These are phyloP conservation scores for Flexamia atlantica DNA, from an alignment of 2,888 invertebrate species.

Conservation along the genomic window DNA sequence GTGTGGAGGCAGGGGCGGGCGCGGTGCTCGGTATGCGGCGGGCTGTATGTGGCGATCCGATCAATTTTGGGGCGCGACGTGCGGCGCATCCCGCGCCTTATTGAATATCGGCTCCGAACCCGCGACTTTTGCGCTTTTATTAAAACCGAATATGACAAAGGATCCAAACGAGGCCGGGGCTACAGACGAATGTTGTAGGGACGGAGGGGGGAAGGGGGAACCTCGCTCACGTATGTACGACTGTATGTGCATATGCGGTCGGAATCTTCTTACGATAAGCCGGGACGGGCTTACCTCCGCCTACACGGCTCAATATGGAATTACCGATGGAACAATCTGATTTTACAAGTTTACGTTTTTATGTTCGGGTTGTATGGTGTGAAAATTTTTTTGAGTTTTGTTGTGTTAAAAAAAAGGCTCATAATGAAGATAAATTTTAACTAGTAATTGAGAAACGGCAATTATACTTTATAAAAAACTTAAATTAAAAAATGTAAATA, in stretches of 20 bases:
- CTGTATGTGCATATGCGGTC: neutral
- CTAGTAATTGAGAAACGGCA: no score
- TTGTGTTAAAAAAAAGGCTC: no score
- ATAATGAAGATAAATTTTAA: no score
- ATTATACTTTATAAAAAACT: no score
- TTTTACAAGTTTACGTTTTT: neutral
- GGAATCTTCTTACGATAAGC: conserved; percentile 24
- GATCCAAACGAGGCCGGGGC: conserved; percentile 19
- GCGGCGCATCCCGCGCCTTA: conserved; percentile 43
- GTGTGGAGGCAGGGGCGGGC: neutral
- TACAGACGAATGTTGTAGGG: neutral
- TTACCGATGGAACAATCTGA: neutral
- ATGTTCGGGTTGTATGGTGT: neutral
- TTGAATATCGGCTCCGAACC: conserved; percentile 43
- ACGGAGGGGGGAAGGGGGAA: neutral
- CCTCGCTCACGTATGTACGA: neutral
- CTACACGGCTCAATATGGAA: conserved; percentile 1
- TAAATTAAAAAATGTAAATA: no score
- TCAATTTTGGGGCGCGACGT: conserved; percentile 50
- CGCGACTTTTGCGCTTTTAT: conserved; percentile 54
- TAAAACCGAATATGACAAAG: conserved; percentile 56
- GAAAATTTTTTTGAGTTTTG: neutral
- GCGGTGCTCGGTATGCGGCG: conserved; percentile 8
- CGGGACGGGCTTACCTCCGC: neutral
- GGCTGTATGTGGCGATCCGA: conserved; percentile 54